Percentiles rank a stretch among this genome's conserved stretches.
phyloP scores from a whole-genome alignment of 2,888 invertebrate genomes.

The Drosophila nr. perissopoda region DNA sequence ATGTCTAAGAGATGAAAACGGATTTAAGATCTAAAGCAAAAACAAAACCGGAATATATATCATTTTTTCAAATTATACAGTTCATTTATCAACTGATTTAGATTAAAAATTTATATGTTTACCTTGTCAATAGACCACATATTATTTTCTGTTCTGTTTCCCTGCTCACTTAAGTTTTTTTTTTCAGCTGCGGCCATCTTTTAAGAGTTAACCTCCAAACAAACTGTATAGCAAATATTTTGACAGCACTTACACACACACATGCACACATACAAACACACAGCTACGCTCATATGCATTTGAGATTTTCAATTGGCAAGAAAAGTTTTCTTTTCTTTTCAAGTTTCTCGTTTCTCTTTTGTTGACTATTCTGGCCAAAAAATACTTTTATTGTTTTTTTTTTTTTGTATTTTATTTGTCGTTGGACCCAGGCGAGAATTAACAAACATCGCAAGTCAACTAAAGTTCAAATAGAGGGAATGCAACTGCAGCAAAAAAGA shows the following conservation, averaged over 20 bases:
- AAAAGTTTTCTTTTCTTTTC: constrained; percentile 54
- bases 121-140: neutral
- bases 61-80: neutral
- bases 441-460: constrained; percentile 68
- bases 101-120: neutral
- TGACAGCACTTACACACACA: constrained; percentile 43
- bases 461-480: constrained; percentile 54
- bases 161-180: neutral
- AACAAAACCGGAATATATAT: neutral
- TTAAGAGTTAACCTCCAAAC: constrained; percentile 34
- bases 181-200: constrained; percentile 25
- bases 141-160: neutral
- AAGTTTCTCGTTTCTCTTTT: constrained; percentile 64
- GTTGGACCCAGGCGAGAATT: constrained; percentile 59
- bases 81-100: neutral
- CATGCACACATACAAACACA: neutral
- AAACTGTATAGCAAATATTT: constrained; percentile 51
- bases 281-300: constrained; percentile 17
- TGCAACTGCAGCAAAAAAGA: constrained; percentile 49
- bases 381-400: constrained; percentile 22
- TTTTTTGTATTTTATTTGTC: constrained; percentile 20
- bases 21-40: neutral
- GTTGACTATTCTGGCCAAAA: constrained; percentile 60
- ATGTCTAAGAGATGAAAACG: neutral
- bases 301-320: constrained; percentile 73